A percentile compares a stretch with the other conserved stretches of the same genome.
Conservation (phyloP, 2,113 vertebrate species). For the Perccottus glenii region DNA sequence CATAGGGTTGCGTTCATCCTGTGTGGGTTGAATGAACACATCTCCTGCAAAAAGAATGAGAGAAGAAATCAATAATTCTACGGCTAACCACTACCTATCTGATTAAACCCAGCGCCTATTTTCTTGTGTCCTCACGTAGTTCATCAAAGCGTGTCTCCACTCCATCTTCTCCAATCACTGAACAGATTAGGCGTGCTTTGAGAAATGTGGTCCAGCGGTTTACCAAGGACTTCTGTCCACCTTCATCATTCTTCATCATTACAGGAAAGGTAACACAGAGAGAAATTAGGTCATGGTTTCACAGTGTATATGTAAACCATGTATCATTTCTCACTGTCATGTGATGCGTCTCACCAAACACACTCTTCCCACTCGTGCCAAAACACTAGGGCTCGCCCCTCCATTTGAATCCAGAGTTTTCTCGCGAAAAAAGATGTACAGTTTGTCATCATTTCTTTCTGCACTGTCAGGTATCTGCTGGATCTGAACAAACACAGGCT, state of each 20-base stretch:
- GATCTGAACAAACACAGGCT: slow-evolving; percentile 85
- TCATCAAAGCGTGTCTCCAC: slow-evolving; percentile 87
- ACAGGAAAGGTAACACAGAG: not conserved
- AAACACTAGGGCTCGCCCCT: slow-evolving; percentile 79
- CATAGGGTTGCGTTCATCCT: slow-evolving; percentile 83
- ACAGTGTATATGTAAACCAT: not conserved
- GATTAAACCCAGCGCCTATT: not conserved
- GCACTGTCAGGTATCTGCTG: slow-evolving; percentile 85
- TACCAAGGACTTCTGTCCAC: slow-evolving; percentile 85
- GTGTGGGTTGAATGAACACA: slow-evolving; percentile 83
- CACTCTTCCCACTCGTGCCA: slow-evolving; percentile 83
- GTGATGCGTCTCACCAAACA: slow-evolving; percentile 80
- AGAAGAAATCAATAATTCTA: slow-evolving; percentile 27
- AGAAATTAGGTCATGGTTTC: slow-evolving; percentile 28
- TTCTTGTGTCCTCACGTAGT: slow-evolving; percentile 76
- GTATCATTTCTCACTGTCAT: slow-evolving; percentile 6
- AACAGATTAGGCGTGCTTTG: slow-evolving; percentile 86
- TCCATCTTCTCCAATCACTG: slow-evolving; percentile 83
- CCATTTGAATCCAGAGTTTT: slow-evolving; percentile 81
- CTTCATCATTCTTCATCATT: slow-evolving; percentile 82
- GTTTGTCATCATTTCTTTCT: slow-evolving; percentile 86
- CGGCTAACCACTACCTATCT: not conserved
- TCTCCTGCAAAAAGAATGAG: slow-evolving; percentile 73
- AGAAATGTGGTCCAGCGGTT: slow-evolving; percentile 89
- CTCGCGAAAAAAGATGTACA: slow-evolving; percentile 88